Conservation (phyloP, 1,140 invertebrate species). For the Zaprionus ghesquierei region DNA sequence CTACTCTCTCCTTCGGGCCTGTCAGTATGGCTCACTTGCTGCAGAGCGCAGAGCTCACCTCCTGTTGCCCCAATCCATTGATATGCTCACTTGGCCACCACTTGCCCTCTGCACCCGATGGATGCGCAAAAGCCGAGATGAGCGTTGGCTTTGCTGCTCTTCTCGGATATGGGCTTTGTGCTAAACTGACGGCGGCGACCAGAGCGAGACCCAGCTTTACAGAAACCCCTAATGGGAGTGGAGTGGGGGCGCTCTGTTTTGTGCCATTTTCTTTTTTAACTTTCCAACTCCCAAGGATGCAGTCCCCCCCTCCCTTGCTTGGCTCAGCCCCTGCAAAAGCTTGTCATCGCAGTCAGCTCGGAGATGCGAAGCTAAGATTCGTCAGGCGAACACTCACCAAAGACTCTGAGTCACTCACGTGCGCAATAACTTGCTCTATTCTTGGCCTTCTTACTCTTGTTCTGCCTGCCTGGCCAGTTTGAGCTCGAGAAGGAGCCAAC, state of each 20-base stretch:
- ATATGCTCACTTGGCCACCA: conserved; percentile 53
- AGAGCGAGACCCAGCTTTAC: conserved; percentile 31
- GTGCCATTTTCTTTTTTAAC: conserved; percentile 56
- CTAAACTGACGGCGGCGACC: conserved; percentile 62
- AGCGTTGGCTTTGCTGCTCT: conserved; percentile 52
- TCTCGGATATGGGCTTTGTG: conserved; percentile 70
- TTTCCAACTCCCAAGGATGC: conserved; percentile 35
- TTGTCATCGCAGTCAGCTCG: conserved; percentile 28
- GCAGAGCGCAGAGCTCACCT: conserved; percentile 19
- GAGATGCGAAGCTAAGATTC: not conserved
- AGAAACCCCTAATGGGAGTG: conserved; percentile 15
- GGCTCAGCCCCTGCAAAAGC: conserved; percentile 1
- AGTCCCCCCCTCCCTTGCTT: not conserved
- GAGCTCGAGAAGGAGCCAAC: conserved; percentile 26
- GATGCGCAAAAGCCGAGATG: conserved; percentile 73
- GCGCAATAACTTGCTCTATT: not conserved
- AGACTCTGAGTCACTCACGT: not conserved
- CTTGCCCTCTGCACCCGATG: conserved; percentile 73
- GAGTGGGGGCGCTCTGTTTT: conserved; percentile 25
- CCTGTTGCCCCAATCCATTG: conserved; percentile 15
- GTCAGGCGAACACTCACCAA: not conserved
- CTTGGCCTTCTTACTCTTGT: conserved; percentile 9
- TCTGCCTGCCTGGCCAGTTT: conserved; percentile 28
- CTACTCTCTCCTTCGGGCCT: not conserved
- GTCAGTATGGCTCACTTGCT: conserved; percentile 27